Percentiles rank a stretch among this genome's conserved stretches.
Conservation (phyloP, 2,888 invertebrate species). For the Eudemis profundana region DNA sequence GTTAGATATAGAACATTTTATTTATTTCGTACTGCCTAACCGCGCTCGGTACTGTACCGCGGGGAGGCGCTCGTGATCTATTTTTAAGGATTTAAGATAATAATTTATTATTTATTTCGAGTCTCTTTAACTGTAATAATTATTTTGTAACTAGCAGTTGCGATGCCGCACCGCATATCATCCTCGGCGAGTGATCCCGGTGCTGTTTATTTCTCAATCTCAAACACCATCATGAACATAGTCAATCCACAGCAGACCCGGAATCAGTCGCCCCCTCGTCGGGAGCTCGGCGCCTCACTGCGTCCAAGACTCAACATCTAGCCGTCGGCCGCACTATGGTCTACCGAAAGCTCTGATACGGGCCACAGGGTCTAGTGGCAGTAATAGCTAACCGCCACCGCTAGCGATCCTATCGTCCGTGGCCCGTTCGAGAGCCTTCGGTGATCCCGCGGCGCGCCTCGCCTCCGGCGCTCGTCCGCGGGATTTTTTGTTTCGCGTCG, state of each 20-base stretch:
- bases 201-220: slow-evolving; percentile 51
- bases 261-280: slow-evolving; percentile 64
- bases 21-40: slow-evolving; percentile 84
- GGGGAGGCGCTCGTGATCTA: slow-evolving; percentile 86
- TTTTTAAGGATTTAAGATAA: slow-evolving; percentile 85
- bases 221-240: slow-evolving; percentile 48
- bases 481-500: slow-evolving; percentile 76
- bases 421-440: slow-evolving; percentile 68
- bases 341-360: slow-evolving; percentile 47
- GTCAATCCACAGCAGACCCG: slow-evolving; percentile 51
- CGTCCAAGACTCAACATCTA: slow-evolving; percentile 18
- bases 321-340: slow-evolving; percentile 5
- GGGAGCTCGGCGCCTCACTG: slow-evolving; percentile 58
- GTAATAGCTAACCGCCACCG: slow-evolving; percentile 57
- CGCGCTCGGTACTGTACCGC: slow-evolving; percentile 84
- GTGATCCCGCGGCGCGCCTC: slow-evolving; percentile 55
- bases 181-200: slow-evolving; percentile 61
- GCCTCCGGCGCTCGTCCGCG: slow-evolving; percentile 64
- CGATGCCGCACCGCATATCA: slow-evolving; percentile 78
- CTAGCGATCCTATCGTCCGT: slow-evolving; percentile 65
- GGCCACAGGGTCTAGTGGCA: slow-evolving; percentile 53
- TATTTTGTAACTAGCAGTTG: slow-evolving; percentile 77
- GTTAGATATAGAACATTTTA: slow-evolving; percentile 84
- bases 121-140: slow-evolving; percentile 84
- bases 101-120: slow-evolving; percentile 86